Percentiles rank a stretch among this genome's conserved stretches.
Evolutionary conservation across 2,888 invertebrate genomes (phyloP).

Genomic region (Pedicia rivosa): DNA sequence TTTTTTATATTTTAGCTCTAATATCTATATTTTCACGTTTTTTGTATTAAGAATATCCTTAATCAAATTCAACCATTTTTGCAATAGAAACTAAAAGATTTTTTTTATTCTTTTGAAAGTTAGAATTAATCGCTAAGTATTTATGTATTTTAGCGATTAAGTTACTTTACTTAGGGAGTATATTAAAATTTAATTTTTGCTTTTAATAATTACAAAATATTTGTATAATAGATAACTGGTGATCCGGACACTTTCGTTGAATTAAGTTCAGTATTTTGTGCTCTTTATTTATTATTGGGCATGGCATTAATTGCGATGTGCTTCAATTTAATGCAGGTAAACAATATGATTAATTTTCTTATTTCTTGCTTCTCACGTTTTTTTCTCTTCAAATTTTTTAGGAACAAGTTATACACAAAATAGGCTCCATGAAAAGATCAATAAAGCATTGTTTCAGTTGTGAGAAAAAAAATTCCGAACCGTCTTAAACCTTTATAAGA

Average conservation of each 20-base stretch:
- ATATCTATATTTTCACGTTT: no score
- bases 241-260: slow-evolving; percentile 37
- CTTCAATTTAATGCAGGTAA: slow-evolving; percentile 86
- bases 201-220: no score
- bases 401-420: slow-evolving; percentile 83
- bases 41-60: not conserved
- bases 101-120: not conserved
- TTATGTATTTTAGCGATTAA: no score
- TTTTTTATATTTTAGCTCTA: no score
- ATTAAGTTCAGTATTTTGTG: slow-evolving; percentile 66
- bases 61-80: not conserved
- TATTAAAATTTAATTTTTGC: no score
- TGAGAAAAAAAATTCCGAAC: no score
- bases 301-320: slow-evolving; percentile 95
- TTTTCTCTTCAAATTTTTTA: slow-evolving; percentile 32
- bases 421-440: slow-evolving; percentile 51
- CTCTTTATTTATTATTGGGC: slow-evolving; percentile 74
- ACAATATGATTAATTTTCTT: not conserved
- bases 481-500: no score
- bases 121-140: no score
- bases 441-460: slow-evolving; percentile 56
- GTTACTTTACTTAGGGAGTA: no score
- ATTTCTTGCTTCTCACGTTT: not conserved
- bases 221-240: slow-evolving; percentile 25
- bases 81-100: not conserved